Percentiles rank a stretch among this genome's conserved stretches.
phyloP scores from a whole-genome alignment of 1,140 invertebrate genomes.

The Dendrolimus kikuchii region DNA sequence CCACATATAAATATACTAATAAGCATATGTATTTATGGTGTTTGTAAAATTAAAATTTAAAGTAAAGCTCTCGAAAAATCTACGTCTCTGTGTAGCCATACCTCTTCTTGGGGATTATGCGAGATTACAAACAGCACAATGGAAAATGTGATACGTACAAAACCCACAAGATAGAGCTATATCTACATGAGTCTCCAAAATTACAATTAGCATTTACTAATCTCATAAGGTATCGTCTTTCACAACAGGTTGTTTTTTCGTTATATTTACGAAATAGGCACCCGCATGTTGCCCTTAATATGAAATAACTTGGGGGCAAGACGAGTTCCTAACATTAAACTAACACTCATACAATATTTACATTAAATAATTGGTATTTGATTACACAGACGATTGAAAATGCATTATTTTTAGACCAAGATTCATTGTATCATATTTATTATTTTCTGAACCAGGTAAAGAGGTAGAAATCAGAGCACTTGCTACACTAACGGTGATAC shows the following conservation, averaged over 20 bases:
- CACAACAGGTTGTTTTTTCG: conserved; percentile 59
- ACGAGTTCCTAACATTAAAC: background rate
- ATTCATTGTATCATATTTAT: too few relatives aligned
- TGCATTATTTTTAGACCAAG: too few relatives aligned
- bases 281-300: conserved; percentile 26
- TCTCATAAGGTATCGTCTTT: conserved; percentile 63
- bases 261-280: conserved; percentile 32
- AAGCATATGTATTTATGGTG: conserved; percentile 16
- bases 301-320: conserved; percentile 18
- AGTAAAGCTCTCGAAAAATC: too few relatives aligned
- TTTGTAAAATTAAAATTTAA: conserved; percentile 13
- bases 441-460: too few relatives aligned
- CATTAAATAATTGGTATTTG: background rate
- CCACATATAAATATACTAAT: background rate
- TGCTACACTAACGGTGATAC: too few relatives aligned
- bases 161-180: too few relatives aligned
- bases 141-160: conserved; percentile 8
- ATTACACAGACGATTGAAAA: too few relatives aligned
- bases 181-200: conserved; percentile 10
- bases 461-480: too few relatives aligned
- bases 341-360: conserved; percentile 7
- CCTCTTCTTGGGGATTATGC: too few relatives aligned
- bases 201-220: conserved; percentile 38
- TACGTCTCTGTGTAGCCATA: too few relatives aligned
- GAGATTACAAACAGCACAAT: conserved; percentile 24